These are phyloP conservation scores for Poecile montanus DNA, from an alignment of 2,797 vertebrate species.

Conservation along the genomic window DNA sequence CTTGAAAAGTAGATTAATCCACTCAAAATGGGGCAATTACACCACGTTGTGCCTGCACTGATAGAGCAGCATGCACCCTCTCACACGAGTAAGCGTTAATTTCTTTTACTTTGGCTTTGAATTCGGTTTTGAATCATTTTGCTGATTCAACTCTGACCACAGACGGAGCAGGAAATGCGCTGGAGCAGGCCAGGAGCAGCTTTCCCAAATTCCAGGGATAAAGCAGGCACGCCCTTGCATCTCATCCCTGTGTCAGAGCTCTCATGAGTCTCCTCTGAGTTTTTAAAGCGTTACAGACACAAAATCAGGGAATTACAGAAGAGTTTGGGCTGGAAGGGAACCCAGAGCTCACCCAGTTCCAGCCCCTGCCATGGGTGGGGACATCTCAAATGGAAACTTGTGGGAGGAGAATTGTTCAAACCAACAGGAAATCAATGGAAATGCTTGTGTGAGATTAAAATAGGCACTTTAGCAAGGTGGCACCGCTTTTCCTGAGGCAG, in stretches of 20 bases:
- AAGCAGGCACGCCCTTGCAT: fast-evolving
- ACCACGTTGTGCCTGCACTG: fast-evolving
- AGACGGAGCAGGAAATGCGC: not conserved
- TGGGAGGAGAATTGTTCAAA: fast-evolving
- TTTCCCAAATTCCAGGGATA: not conserved
- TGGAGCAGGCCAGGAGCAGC: fast-evolving
- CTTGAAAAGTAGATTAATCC: not conserved
- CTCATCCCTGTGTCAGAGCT: fast-evolving
- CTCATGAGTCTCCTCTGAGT: fast-evolving
- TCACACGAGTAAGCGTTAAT: fast-evolving
- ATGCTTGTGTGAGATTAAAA: not conserved
- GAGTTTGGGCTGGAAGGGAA: not conserved
- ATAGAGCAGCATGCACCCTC: fast-evolving
- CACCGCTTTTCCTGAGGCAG: not conserved
- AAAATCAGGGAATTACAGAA: fast-evolving
- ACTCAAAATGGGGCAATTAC: not conserved
- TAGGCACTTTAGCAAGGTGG: fast-evolving
- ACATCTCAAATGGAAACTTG: fast-evolving
- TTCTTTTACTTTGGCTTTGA: not conserved
- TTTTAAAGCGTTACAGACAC: not conserved
- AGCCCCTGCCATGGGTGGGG: not conserved
- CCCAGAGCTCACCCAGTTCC: not conserved
- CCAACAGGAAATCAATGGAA: not conserved
- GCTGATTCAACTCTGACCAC: fast-evolving
- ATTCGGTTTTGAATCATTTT: not conserved